Evolutionary conservation across 2,888 invertebrate species (phyloP).

Genomic region (Keiferia lycopersicella): DNA sequence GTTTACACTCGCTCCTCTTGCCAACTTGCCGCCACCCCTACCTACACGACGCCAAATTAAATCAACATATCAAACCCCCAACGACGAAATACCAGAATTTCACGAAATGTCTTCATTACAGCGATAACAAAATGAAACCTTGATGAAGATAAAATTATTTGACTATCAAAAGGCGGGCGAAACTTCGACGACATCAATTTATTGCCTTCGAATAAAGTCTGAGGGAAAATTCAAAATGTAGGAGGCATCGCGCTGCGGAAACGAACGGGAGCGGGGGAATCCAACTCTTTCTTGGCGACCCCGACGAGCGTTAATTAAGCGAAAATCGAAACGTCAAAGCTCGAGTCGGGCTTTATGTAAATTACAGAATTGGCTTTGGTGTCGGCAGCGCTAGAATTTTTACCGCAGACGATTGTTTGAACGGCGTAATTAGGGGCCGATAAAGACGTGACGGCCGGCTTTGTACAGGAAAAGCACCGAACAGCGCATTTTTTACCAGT

Average conservation of each 20-base stretch:
- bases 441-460: constrained; percentile 42
- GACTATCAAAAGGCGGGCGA: constrained; percentile 68
- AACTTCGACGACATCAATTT: constrained; percentile 68
- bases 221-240: constrained; percentile 61
- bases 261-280: constrained; percentile 59
- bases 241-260: constrained; percentile 55
- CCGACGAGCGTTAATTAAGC: constrained; percentile 75
- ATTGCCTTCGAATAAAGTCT: constrained; percentile 64
- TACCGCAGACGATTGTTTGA: constrained; percentile 68
- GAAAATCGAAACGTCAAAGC: constrained; percentile 79
- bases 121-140: constrained; percentile 57
- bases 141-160: constrained; percentile 71
- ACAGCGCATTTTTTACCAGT: neutral
- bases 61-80: constrained; percentile 12
- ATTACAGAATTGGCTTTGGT: constrained; percentile 74
- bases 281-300: constrained; percentile 65
- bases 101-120: constrained; percentile 54
- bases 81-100: constrained; percentile 33
- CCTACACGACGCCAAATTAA: constrained; percentile 10
- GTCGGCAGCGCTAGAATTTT: constrained; percentile 68
- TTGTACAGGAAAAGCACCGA: neutral
- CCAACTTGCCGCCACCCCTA: neutral
- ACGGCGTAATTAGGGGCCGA: constrained; percentile 67
- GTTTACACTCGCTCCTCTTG: neutral
- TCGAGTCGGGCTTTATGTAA: constrained; percentile 72